Conservation (phyloP, 2,797 vertebrate species). For the Heliangelus exortis region DNA sequence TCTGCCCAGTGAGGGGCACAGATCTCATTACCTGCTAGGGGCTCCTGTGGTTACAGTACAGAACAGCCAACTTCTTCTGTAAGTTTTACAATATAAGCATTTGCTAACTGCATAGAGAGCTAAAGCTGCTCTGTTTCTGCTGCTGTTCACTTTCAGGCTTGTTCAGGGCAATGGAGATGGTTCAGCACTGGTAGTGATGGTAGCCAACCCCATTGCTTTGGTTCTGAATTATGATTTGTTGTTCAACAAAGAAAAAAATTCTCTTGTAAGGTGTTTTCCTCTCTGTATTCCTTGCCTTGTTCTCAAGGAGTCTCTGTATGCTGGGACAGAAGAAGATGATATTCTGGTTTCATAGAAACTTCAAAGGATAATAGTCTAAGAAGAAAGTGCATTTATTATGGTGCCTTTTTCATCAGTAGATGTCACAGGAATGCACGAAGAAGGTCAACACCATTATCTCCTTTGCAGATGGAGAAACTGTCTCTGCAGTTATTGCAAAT, state of each 20-base stretch:
- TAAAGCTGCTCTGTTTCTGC: neutral
- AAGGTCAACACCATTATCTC: slow-evolving; percentile 57
- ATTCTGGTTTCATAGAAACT: neutral
- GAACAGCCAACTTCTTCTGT: neutral
- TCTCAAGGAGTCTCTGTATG: neutral
- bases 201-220: rapidly evolving
- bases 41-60: neutral
- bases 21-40: neutral
- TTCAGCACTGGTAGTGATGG: neutral
- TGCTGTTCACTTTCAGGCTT: neutral
- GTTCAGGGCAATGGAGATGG: neutral
- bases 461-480: slow-evolving; percentile 36
- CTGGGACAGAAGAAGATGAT: neutral
- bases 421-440: slow-evolving; percentile 32
- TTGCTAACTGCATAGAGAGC: neutral
- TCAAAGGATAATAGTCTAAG: neutral
- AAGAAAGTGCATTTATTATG: slow-evolving; percentile 3
- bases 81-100: neutral
- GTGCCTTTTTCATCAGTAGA: slow-evolving; percentile 26
- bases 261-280: neutral
- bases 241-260: neutral
- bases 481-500: slow-evolving; percentile 23
- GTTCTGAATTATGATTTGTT: neutral
- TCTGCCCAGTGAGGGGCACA: neutral
- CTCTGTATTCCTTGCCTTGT: neutral